phyloP scores from a whole-genome alignment of 2,113 vertebrate genomes.

The Bos taurus region DNA sequence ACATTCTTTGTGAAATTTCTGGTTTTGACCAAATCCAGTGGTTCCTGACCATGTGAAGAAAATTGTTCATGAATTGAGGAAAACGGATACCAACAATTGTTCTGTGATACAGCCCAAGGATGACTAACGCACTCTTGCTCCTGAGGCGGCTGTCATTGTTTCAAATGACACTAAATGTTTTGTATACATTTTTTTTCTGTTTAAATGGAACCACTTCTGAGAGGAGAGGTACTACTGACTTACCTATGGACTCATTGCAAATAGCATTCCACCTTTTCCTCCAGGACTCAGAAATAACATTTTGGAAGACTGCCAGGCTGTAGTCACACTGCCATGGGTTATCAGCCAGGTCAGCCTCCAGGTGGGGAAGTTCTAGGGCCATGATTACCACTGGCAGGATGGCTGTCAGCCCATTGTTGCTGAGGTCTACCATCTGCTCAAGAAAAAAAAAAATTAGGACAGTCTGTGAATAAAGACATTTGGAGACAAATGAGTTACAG shows the following conservation, averaged over 20 bases:
- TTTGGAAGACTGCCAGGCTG: constrained; percentile 73
- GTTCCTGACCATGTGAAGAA: neutral
- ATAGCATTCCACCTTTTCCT: constrained; percentile 75
- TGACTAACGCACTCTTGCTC: constrained; percentile 57
- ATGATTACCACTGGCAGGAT: constrained; percentile 77
- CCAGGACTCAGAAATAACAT: constrained; percentile 74
- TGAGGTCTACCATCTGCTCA: constrained; percentile 86
- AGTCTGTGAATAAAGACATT: neutral
- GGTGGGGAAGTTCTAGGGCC: constrained; percentile 78
- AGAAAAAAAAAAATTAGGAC: constrained; percentile 4
- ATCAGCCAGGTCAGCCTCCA: constrained; percentile 74
- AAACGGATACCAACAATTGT: neutral
- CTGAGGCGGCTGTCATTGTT: constrained; percentile 71
- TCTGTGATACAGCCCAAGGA: neutral
- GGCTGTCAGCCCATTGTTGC: constrained; percentile 83
- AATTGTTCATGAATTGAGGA: neutral
- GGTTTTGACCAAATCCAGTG: neutral
- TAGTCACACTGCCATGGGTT: constrained; percentile 85
- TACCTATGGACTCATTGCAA: constrained; percentile 73
- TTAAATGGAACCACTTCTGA: constrained; percentile 76
- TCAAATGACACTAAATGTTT: constrained; percentile 53
- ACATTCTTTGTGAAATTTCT: neutral
- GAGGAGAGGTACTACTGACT: constrained; percentile 75
- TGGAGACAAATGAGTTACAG: neutral
- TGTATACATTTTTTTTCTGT: constrained; percentile 62